Percentiles rank a stretch among this genome's conserved stretches.
phyloP scores from a whole-genome alignment of 2,888 invertebrate species.

The Volucella inanis region DNA sequence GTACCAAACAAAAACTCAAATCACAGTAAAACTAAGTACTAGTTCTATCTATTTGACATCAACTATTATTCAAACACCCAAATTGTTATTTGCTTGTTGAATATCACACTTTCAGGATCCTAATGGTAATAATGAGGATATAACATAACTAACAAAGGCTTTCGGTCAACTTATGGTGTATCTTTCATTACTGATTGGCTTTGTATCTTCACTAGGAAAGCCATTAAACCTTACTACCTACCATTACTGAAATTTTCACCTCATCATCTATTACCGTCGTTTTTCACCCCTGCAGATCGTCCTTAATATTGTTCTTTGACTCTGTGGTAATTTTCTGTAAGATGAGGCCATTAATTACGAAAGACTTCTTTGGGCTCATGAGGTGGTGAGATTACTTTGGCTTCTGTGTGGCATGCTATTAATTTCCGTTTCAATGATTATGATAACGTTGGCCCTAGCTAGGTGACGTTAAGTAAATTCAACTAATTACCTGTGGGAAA shows the following conservation, averaged over 20 bases:
- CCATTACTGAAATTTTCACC: slow-evolving; percentile 60
- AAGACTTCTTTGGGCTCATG: slow-evolving; percentile 42
- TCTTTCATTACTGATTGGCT: too few species aligned
- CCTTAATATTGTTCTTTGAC: not conserved
- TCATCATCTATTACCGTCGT: slow-evolving; percentile 52
- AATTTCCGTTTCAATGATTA: slow-evolving; percentile 73
- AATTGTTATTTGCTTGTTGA: slow-evolving; percentile 18
- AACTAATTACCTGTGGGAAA: slow-evolving; percentile 71
- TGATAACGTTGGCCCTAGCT: slow-evolving; percentile 54
- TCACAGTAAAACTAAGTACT: slow-evolving; percentile 25
- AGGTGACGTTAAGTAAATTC: slow-evolving; percentile 70
- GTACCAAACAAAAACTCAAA: slow-evolving; percentile 2
- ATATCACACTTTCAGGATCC: not conserved
- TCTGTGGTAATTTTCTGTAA: slow-evolving; percentile 47
- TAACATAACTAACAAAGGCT: slow-evolving; percentile 2
- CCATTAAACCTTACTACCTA: slow-evolving; percentile 52
- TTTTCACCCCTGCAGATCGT: not conserved
- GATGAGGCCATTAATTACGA: slow-evolving; percentile 64
- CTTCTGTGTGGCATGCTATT: slow-evolving; percentile 66
- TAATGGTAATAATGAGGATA: slow-evolving; percentile 1
- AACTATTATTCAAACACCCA: slow-evolving; percentile 4
- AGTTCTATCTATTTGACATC: slow-evolving; percentile 16
- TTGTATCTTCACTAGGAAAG: slow-evolving; percentile 27
- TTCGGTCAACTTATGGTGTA: too few species aligned
- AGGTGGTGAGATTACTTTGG: slow-evolving; percentile 58